Base-by-base conservation (phyloP, 2,888 invertebrate genomes). In the Macaria notata region DNA sequence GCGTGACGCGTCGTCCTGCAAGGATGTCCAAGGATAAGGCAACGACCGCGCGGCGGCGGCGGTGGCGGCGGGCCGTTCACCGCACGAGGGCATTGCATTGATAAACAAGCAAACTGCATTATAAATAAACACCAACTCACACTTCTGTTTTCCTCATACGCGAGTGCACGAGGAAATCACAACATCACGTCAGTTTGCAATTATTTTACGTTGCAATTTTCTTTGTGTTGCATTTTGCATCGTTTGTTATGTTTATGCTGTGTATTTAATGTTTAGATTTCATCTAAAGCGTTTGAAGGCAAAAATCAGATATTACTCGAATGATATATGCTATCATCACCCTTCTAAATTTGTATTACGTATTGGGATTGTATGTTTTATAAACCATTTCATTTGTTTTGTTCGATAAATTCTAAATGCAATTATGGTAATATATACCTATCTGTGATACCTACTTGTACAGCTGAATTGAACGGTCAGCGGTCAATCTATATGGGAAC, bases 21-120 rank as follows among this genome's bases (percentile, higher is more conserved):
- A 91, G 90, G 90, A 90, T 86, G 79, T 76, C 83, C 87, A 88
- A 90, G 91, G 90, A 90, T 88, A 86, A 81, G 81, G 78, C 84
- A 83, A 81, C 77, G 86, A 83, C 81, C 86, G 83, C 63, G 64
- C 71, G 73, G 71, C 69, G 36, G 8, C 33, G 7, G 63, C 76
- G 83, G 42, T n/a, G 31, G 31, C 31, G 50, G 46, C 46, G 54
- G 59, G 83, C 78, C 88, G 66, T 82, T 85, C 84, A 84, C 86
- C 57, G 66, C 47, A 49, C 59, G 54, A 63, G 53, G 62, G 61
- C 59, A 64, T 60, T 64, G 63, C 59, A 58, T 61, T 62, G 50
- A 63, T 63, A 64, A 66, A 63, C 62, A 63, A 58, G 45, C 47
- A 51, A 41, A 55, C 29, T 51, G 51, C 54, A 52, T 39, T 54